A percentile compares a stretch with the other conserved stretches of the same genome.
Conservation (phyloP, 2,113 vertebrate genomes). For the Notothenia rossii region DNA sequence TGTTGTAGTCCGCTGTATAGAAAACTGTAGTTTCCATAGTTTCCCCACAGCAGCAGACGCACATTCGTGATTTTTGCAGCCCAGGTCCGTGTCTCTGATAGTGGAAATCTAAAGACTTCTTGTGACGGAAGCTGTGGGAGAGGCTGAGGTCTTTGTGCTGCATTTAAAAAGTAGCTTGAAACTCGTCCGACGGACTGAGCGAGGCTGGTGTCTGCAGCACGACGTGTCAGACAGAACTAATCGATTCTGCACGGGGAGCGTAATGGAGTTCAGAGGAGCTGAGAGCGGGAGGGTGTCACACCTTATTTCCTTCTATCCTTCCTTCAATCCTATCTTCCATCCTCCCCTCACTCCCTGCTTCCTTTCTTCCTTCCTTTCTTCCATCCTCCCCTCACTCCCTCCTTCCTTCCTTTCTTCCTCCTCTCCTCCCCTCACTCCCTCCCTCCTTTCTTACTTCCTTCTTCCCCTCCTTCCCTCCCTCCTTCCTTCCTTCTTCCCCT, state of each 20-base stretch:
- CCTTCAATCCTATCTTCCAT: too few relatives aligned
- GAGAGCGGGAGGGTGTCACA: slow-evolving; percentile 48
- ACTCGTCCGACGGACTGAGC: slow-evolving; percentile 18
- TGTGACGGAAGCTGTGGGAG: slow-evolving; percentile 18
- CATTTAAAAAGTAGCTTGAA: slow-evolving; percentile 70
- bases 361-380: neutral
- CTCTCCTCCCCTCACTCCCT: too few relatives aligned
- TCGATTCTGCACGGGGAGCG: slow-evolving; percentile 65
- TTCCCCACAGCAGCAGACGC: too few relatives aligned
- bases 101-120: neutral
- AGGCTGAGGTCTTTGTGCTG: slow-evolving; percentile 32
- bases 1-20: too few relatives aligned
- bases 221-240: slow-evolving; percentile 65
- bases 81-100: too few relatives aligned
- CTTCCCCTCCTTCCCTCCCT: too few relatives aligned
- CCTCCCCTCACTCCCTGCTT: too few relatives aligned
- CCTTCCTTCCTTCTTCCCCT: too few relatives aligned
- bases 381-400: neutral
- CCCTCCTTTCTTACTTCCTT: too few relatives aligned
- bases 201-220: slow-evolving; percentile 37
- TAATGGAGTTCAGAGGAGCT: slow-evolving; percentile 72
- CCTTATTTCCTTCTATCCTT: neutral
- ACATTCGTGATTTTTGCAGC: too few relatives aligned
- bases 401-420: neutral
- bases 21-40: too few relatives aligned